Conservation (phyloP, 2,797 vertebrate genomes). For the Siniperca obscura region DNA sequence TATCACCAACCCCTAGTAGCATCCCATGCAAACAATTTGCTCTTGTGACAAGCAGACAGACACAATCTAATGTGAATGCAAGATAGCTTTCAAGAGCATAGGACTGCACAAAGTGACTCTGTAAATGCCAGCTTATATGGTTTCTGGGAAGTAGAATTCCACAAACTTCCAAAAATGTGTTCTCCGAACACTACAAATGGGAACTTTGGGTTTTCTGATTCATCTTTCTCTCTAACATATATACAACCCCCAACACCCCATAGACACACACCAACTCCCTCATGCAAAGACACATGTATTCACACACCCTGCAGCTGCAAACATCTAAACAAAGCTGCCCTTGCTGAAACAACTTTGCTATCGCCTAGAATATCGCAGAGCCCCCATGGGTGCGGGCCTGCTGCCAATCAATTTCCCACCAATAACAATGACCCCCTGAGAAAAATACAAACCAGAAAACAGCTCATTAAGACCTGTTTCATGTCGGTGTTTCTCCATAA, state of each 20-base stretch:
- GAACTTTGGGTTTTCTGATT: neutral
- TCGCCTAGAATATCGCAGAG: conserved; percentile 59
- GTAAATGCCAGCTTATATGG: neutral
- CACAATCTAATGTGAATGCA: neutral
- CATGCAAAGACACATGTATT: conserved; percentile 38
- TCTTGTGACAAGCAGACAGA: neutral
- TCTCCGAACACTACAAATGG: neutral
- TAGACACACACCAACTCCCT: conserved; percentile 12
- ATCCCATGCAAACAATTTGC: neutral
- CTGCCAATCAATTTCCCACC: conserved; percentile 82
- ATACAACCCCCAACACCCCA: conserved; percentile 2
- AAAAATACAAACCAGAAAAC: conserved; percentile 73
- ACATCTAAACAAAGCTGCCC: conserved; percentile 66
- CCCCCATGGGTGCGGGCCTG: conserved; percentile 51
- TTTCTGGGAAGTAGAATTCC: neutral
- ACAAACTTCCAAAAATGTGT: neutral
- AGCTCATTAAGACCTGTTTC: conserved; percentile 81
- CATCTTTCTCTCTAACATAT: neutral
- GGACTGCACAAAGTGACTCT: neutral
- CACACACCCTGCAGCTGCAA: conserved; percentile 54
- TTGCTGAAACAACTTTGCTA: conserved; percentile 62
- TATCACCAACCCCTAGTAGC: neutral
- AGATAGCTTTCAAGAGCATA: neutral
- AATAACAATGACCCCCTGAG: conserved; percentile 75
- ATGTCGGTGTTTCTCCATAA: conserved; percentile 77